Evolutionary conservation across 2,113 vertebrate species (phyloP), one percentile per base, ranked within the genome.

Genomic region (Pelobates fuscus): DNA sequence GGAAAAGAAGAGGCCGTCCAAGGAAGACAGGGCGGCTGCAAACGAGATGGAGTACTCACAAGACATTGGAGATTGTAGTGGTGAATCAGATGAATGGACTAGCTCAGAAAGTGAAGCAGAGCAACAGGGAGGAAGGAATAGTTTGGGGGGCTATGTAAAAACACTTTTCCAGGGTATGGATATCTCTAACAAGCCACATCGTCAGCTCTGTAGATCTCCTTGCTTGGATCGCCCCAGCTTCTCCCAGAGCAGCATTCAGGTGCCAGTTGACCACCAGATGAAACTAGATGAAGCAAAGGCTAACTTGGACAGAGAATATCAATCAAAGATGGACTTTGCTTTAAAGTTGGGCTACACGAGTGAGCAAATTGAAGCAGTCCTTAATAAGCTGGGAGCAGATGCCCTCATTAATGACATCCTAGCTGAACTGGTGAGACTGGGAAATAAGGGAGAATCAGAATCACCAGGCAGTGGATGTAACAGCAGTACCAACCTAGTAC

Each of bases 241-340:
- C 82, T 98, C 96, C 29, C 96, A 98, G 85, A 93, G 93, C 85
- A 95, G 96, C 83, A 98, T 94, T 64, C 93, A 95, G 71, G 78
- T 67, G 17, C 61, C 70, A 17, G 87, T 90, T 63, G 95, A 97
- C 70, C 66, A 82, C 1, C 89, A 88, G 2, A 79, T 91, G 32
- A 96, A 98, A 76, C 82, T 91, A 23, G 84, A 87, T 5, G 82
- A 86, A 46, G 64, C 79, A 20, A 88, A 84, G 75, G 72, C 82
- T 11, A 83, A 85, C 77, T 78, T 92, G 44, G 92, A 93, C 77
- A 92, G 91, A 75, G 94, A 98, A 77, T 98, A 98, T 80, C 97
- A 97, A 85, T 91, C 93, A 32, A 99, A 99, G 87, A 96, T 97
- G 90, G 97, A 99, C 65, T 98, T 99, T 86, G 96, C 97, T 68